Percentiles rank a stretch among this genome's conserved stretches.
These are phyloP conservation scores for Epinephelus awoara DNA, from an alignment of 2,797 vertebrate genomes.

Conservation along the genomic window DNA sequence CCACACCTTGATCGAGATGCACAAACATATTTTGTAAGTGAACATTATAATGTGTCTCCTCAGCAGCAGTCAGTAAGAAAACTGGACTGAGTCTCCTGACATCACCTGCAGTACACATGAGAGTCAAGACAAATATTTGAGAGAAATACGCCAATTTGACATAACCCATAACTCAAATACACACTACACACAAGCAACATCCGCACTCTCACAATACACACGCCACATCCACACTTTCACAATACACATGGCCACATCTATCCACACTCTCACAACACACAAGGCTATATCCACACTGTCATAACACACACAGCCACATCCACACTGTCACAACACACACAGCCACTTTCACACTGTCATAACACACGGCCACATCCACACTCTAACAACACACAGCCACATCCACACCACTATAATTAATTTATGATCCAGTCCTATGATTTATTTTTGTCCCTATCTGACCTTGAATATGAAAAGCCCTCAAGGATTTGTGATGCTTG, in stretches of 20 bases:
- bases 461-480: slow-evolving; percentile 68
- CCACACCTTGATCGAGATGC: too few species aligned
- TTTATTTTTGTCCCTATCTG: slow-evolving; percentile 75
- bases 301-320: slow-evolving; percentile 10
- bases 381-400: background rate
- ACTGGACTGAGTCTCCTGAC: background rate
- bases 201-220: background rate
- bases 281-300: slow-evolving; percentile 1
- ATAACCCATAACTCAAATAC: slow-evolving; percentile 12
- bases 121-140: slow-evolving; percentile 19
- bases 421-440: slow-evolving; percentile 66
- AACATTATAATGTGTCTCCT: too few species aligned
- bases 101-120: slow-evolving; percentile 9
- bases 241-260: background rate
- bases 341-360: too few species aligned
- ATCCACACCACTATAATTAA: slow-evolving; percentile 56
- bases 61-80: too few species aligned
- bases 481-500: slow-evolving; percentile 56
- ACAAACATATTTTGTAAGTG: too few species aligned
- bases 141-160: slow-evolving; percentile 28
- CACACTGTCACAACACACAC: background rate
- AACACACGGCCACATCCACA: background rate
- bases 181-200: too few species aligned
- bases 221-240: slow-evolving; percentile 3
- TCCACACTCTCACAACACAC: slow-evolving; percentile 9